Percentiles rank a stretch among this genome's conserved stretches.
Evolutionary conservation across 53 echinoderm and acorn worm species (phyloP).

Genomic region (Pentamera pediparva): DNA sequence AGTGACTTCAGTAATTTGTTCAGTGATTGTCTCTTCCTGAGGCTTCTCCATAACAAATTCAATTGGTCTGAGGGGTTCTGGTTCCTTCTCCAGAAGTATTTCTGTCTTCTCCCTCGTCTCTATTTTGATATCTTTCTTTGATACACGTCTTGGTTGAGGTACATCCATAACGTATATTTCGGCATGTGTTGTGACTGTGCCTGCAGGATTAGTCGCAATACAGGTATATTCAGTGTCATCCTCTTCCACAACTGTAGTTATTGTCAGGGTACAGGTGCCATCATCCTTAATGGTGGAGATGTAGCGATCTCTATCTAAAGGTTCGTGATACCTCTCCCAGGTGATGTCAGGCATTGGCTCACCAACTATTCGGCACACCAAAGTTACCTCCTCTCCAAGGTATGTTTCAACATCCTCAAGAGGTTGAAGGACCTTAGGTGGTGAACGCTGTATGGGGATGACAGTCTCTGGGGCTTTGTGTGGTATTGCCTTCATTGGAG

Average conservation of each 20-base stretch:
- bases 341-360: constrained; percentile 61
- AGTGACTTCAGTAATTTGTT: constrained; percentile 10
- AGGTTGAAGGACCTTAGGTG: constrained; percentile 60
- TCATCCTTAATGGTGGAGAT: constrained; percentile 59
- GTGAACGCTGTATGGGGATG: constrained; percentile 22
- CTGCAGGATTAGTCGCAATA: constrained; percentile 74
- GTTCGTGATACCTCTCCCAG: constrained; percentile 65
- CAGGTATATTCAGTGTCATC: constrained; percentile 94
- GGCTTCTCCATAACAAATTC: constrained; percentile 45
- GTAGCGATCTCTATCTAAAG: constrained; percentile 63
- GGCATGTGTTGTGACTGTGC: constrained; percentile 82
- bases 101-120: constrained; percentile 53
- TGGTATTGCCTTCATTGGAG: constrained; percentile 23
- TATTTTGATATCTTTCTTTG: constrained; percentile 34
- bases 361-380: constrained; percentile 73
- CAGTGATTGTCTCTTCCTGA: constrained; percentile 9
- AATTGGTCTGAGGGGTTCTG: constrained; percentile 41
- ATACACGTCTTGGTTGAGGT: constrained; percentile 21
- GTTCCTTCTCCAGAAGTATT: constrained; percentile 49
- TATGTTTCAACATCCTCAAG: constrained; percentile 58
- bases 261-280: constrained; percentile 72
- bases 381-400: constrained; percentile 54
- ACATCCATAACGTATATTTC: constrained; percentile 65
- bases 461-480: constrained; percentile 1
- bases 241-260: constrained; percentile 63